Percentiles rank a stretch among this genome's conserved stretches.
Evolutionary conservation across 2,797 vertebrate species (phyloP).

Genomic region (Parauchenoglanis punctatus): DNA sequence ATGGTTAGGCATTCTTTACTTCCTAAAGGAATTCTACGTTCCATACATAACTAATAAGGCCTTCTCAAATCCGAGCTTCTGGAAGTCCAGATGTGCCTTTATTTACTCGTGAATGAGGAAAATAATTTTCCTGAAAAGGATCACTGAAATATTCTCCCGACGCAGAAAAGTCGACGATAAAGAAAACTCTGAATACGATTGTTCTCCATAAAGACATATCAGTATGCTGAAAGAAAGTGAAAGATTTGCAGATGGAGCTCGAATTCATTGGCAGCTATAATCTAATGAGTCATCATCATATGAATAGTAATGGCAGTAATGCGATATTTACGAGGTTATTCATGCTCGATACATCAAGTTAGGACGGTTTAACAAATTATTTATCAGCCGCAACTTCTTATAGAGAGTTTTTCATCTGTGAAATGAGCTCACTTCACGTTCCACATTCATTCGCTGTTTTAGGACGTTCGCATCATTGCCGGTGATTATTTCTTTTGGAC

Average conservation of each 20-base stretch:
- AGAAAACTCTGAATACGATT: not conserved
- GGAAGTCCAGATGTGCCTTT: not conserved
- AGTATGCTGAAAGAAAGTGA: not conserved
- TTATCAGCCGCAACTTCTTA: not conserved
- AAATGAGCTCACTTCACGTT: not conserved
- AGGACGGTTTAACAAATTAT: not conserved
- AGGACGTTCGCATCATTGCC: not conserved
- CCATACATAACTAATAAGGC: not conserved
- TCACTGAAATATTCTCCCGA: not conserved
- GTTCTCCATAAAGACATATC: not conserved
- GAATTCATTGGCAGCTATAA: constrained; percentile 10
- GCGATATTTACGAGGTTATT: not conserved
- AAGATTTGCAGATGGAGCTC: constrained; percentile 19
- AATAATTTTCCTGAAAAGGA: not conserved
- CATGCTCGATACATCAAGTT: not conserved
- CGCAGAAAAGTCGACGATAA: not conserved
- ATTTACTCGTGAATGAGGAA: not conserved
- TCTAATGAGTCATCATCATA: not conserved
- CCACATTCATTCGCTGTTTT: not conserved
- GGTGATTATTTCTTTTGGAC: not conserved
- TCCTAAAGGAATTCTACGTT: not conserved
- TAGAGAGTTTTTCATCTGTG: constrained; percentile 3
- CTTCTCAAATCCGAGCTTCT: not conserved
- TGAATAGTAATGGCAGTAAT: not conserved
- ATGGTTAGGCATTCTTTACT: not conserved